Base-by-base conservation (phyloP, 2,797 vertebrate species). In the Anguilla marmorata region DNA sequence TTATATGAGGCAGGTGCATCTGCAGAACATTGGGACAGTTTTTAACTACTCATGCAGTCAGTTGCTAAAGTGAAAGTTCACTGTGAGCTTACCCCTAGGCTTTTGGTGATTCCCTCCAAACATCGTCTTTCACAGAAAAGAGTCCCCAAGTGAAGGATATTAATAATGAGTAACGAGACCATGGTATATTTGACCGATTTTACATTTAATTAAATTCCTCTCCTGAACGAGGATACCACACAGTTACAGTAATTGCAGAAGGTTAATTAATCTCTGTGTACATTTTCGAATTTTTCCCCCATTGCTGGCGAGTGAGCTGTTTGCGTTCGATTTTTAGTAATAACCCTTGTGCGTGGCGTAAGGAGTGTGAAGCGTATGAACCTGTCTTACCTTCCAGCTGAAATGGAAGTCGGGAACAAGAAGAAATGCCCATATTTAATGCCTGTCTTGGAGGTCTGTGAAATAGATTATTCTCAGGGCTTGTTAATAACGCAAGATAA, bases 1-100 rank as follows among this genome's bases (percentile, higher is more conserved):
- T 76, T 37, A 14, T 76, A 33, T 76, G 7, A 0, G 37, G 37
- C 14, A 5, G n/a, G 21, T n/a, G 14, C 30, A 50, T 87, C 90
- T 86, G 91, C 24, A 7, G 92, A 88, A 92, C 69, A 90, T 56
- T 45, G 52, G 89, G 89, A 90, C 87, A 88, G 91, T 92, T 94
- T 93, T 93, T 88, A 93, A 92, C 88, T 87, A 84, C 33, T 82
- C 89, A 27, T 24, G 88, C 93, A 95, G 94, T 95, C 94, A 93
- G 91, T 90, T 41, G 86, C 89, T 88, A 89, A 89, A 86, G 48
- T 50, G 33, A 82, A 50, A 50, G 45, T 83, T 52, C 89, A 19
- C 58, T 54, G 84, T 54, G 63, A 89, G 86, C 87, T 88, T 80
- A 85, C 85, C 63, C 63, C 63, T 12, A 66, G 85, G 84, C 87